Conservation (phyloP, 64 coral and sea anemone genomes). For the Anthopleura sola region DNA sequence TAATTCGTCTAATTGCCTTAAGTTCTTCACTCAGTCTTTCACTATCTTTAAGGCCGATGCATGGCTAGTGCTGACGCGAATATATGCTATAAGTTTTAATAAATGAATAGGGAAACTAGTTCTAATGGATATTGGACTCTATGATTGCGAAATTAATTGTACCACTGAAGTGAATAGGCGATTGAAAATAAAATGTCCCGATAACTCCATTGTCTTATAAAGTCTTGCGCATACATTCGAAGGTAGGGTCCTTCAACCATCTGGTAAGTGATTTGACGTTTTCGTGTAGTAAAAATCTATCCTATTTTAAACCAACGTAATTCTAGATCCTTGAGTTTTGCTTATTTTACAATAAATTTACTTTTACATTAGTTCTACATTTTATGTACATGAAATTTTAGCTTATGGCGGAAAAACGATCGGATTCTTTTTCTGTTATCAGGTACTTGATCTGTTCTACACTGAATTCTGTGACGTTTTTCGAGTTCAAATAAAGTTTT, state of each 20-base stretch:
- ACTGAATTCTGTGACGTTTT: neutral
- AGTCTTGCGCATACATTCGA: no score
- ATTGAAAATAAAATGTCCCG: no score
- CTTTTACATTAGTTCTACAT: neutral
- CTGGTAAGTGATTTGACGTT: no score
- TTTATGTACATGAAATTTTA: no score
- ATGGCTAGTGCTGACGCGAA: neutral
- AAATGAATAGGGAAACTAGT: neutral
- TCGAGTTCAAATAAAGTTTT: neutral
- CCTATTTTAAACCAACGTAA: no score
- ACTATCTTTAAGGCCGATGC: neutral
- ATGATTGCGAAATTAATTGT: neutral
- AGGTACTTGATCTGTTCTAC: neutral
- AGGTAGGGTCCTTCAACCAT: neutral
- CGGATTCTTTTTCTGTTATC: neutral
- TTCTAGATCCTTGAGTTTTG: neutral
- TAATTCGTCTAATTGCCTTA: neutral
- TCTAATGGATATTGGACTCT: neutral
- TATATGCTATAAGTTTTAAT: neutral
- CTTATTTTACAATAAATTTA: neutral
- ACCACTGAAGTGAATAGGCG: neutral
- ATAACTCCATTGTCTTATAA: no score
- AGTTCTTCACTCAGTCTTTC: neutral
- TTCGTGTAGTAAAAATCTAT: no score
- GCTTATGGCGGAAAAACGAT: neutral